Evolutionary conservation across 1,140 invertebrate species (phyloP).

Genomic region (Trypoxylus dichotomus): DNA sequence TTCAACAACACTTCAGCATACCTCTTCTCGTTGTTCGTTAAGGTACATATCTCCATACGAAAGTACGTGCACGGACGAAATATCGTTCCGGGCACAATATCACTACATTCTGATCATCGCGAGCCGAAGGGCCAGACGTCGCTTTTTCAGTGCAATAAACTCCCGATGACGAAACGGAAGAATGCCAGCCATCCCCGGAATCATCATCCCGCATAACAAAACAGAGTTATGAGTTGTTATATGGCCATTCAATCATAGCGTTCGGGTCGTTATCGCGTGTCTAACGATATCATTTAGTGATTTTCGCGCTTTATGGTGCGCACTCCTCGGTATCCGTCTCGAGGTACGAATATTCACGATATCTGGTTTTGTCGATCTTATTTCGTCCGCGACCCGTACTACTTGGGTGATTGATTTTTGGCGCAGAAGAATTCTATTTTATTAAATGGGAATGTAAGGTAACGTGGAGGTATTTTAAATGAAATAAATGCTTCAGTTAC

Average conservation of each 20-base stretch:
- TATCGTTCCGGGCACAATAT: not conserved
- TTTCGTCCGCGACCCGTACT: not conserved
- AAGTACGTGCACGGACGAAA: no score
- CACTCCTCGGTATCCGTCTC: not conserved
- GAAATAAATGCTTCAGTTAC: no score
- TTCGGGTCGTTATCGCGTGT: conserved; percentile 36
- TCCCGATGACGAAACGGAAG: conserved; percentile 30
- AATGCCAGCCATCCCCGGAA: conserved; percentile 41
- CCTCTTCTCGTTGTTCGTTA: not conserved
- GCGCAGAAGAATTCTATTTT: not conserved
- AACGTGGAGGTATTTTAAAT: no score
- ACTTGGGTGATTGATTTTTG: conserved; percentile 9
- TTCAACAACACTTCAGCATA: not conserved
- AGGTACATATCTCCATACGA: no score
- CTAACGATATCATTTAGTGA: conserved; percentile 38
- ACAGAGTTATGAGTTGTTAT: conserved; percentile 47
- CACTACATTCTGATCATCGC: not conserved
- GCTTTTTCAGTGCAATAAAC: conserved; percentile 38
- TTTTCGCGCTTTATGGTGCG: conserved; percentile 24
- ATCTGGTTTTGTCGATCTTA: not conserved
- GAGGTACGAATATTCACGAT: not conserved
- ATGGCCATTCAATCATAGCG: conserved; percentile 41
- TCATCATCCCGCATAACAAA: conserved; percentile 41
- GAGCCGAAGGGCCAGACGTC: not conserved
- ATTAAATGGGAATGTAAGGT: no score